Conservation (phyloP, 2,797 vertebrate genomes). For the Platyrinchus mystaceus region DNA sequence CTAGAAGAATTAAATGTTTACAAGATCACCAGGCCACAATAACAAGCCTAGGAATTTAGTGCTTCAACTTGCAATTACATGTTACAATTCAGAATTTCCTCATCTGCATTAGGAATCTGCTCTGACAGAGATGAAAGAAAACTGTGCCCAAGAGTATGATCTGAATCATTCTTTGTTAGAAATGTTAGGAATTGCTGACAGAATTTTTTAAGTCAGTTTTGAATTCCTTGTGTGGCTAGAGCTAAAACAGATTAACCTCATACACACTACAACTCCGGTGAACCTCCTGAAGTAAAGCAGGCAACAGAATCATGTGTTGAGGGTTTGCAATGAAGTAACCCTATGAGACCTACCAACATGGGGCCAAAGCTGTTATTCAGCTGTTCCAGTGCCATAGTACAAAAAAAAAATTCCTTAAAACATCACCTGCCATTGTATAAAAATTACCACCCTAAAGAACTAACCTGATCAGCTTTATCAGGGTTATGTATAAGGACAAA, state of each 20-base stretch:
- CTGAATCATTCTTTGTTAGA: background rate
- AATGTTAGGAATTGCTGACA: background rate
- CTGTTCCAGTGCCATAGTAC: background rate
- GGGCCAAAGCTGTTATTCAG: background rate
- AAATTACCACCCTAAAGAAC: background rate
- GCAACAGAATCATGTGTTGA: background rate
- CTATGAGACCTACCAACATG: background rate
- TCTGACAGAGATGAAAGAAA: background rate
- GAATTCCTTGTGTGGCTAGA: background rate
- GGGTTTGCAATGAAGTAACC: fast-evolving
- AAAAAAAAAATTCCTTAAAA: background rate
- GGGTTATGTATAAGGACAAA: background rate
- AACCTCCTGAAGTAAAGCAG: background rate
- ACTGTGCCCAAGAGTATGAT: background rate
- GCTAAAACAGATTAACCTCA: background rate
- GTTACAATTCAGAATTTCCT: background rate
- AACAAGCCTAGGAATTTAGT: background rate
- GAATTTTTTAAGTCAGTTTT: background rate
- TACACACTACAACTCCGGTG: background rate
- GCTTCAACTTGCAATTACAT: background rate
- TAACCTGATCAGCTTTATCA: background rate
- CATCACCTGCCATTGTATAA: background rate
- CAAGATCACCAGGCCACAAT: background rate
- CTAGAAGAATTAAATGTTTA: background rate
- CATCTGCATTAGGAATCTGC: background rate